Evolutionary conservation across 2,797 vertebrate species (phyloP), one percentile per base, ranked within the genome.

Genomic region (Mallotus villosus): DNA sequence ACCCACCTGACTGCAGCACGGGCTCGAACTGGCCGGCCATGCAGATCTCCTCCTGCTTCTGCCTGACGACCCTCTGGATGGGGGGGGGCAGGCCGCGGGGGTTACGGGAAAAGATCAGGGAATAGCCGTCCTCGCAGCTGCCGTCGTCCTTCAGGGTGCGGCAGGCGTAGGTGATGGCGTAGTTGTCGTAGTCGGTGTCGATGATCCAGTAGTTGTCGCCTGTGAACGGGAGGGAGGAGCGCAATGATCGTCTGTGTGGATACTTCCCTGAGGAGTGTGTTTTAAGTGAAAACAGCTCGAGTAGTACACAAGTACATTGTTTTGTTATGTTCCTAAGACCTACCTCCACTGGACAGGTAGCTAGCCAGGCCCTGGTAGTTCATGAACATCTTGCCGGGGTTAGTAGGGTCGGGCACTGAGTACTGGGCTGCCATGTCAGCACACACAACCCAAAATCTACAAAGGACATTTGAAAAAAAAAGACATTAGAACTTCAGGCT

Each of bases 121-220:
- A 83, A 1, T 97, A 98, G 74, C 96, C 95, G 0, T 98, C 96
- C 0, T 95, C 93, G 1, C 96, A 98, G 79, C 92, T 93, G 58
- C 96, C 95, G 0, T 98, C 95, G 0, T 95, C 95, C 77, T 94
- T 96, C 75, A 95, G 79, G 32, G 91, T 90, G 77, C 96, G 95
- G 91, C 96, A 98, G 73, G 96, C 93, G 0, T 98, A 98, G 74
- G 96, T 97, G 78, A 98, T 93, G 78, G 96, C 95, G 2, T 97
- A 98, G 90, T 95, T 95, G 68, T 96, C 94, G 0, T 98, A 98
- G 91, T 98, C 96, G 0, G 96, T 97, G 89, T 97, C 96, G 11
- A 97, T 97, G 81, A 98, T 88, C 96, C 96, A 97, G 89, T 97
- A 97, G 90, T 96, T 95, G 89, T 98, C 96, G 49, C 95, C 96